phyloP scores from a whole-genome alignment of 1,140 invertebrate species.

The Atopsyche davidsoni region DNA sequence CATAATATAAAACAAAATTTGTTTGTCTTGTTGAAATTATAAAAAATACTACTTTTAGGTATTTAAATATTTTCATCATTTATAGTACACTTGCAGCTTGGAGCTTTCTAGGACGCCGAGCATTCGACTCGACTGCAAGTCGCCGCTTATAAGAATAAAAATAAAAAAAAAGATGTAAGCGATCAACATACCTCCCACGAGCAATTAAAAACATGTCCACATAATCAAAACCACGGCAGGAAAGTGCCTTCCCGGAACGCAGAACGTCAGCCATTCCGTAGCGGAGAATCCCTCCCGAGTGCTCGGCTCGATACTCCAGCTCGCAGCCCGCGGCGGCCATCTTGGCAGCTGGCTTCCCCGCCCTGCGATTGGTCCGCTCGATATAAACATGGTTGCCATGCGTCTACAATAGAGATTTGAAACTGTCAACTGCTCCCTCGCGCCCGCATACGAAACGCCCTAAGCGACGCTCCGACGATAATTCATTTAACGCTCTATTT shows the following conservation, averaged over 20 bases:
- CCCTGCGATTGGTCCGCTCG: conserved; percentile 10
- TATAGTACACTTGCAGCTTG: too few relatives aligned
- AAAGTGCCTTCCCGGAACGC: too few relatives aligned
- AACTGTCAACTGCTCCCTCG: conserved; percentile 20
- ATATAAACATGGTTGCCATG: conserved; percentile 19
- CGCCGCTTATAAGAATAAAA: too few relatives aligned
- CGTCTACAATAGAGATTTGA: conserved; percentile 17
- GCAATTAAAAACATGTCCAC: neutral
- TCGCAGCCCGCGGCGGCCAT: conserved; percentile 19
- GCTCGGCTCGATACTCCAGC: too few relatives aligned
- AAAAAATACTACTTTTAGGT: too few relatives aligned
- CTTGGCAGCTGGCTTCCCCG: conserved; percentile 2
- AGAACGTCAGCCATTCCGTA: too few relatives aligned
- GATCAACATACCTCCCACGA: neutral
- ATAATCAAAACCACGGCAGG: too few relatives aligned
- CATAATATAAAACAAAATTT: too few relatives aligned
- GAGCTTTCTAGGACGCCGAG: too few relatives aligned
- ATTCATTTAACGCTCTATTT: neutral
- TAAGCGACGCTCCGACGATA: neutral
- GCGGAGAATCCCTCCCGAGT: conserved; percentile 16
- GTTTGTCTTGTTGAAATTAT: too few relatives aligned
- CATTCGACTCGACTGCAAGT: too few relatives aligned
- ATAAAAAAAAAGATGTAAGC: neutral
- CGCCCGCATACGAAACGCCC: conserved; percentile 2
- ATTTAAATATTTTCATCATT: too few relatives aligned